Evolutionary conservation across 2,888 invertebrate species (phyloP), one percentile per base, ranked within the genome.

Genomic region (Siphlonurus alternatus): DNA sequence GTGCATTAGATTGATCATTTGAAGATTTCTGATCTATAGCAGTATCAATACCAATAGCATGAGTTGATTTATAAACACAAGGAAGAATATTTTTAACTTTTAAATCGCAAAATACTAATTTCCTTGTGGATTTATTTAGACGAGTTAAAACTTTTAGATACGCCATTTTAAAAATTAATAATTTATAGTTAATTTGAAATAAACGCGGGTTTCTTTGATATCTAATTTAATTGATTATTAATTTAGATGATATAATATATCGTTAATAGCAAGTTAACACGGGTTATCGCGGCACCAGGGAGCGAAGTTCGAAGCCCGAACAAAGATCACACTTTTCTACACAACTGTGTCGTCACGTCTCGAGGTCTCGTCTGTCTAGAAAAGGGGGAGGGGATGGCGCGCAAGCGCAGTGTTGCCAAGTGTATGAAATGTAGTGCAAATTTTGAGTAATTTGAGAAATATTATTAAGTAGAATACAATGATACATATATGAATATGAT

Each of bases 1-100:
- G 71, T 65, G 65, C 63, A 67, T 70, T 71, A 69, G 68, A 66
- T 68, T 70, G 65, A 23, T 25, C 59, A 24, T 63, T 59, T 25
- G 56, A 56, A n/a, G 60, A 53, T 7, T 59, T 64, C n/a, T 61
- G 61, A 60, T 64, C 64, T 10, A 65, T 62, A 22, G 64, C 65
- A 54, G 62, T 62, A 23, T 65, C 64, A 20, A 64, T 54, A 25
- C 65, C 65, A 18, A 64, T 62, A 53, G 65, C 67, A 56, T 65
- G 66, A 38, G 66, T 64, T 19, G 66, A 64, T 19, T 64, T 66
- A 53, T 53, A 53, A 66, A 66, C 68, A 65, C 51, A 66, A 18
- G 61, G 51, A 25, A 53, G 20, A 25, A 56, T 20, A 59, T 53
- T 63, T 63, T 38, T 5, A 38, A 5, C 15, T 38, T 38, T 38